Evolutionary conservation across 1,140 invertebrate species (phyloP).

Genomic region (Ceratoteleas bidentatus): DNA sequence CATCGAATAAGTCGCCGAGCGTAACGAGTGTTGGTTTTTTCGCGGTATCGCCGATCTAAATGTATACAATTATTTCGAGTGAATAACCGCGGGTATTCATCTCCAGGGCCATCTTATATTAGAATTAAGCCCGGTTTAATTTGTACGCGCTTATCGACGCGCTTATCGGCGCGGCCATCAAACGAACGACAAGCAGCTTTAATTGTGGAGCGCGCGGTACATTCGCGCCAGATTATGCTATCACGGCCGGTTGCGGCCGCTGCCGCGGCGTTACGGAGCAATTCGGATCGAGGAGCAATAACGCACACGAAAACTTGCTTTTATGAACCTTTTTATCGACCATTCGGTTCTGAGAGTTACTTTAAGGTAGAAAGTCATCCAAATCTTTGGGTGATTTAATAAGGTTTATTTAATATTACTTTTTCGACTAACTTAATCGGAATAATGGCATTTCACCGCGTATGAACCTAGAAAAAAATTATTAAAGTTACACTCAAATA

Average conservation of each 20-base stretch:
- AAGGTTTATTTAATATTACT: too few relatives aligned
- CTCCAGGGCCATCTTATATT: conserved; percentile 34
- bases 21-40: conserved; percentile 40
- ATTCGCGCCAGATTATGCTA: conserved; percentile 39
- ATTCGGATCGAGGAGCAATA: conserved; percentile 1
- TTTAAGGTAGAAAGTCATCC: too few relatives aligned
- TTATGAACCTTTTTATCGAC: too few relatives aligned
- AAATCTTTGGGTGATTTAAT: too few relatives aligned
- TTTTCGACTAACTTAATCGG: too few relatives aligned
- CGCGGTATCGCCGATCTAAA: conserved; percentile 37
- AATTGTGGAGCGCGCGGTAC: conserved; percentile 66
- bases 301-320: too few relatives aligned
- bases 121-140: conserved; percentile 63
- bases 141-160: conserved; percentile 66
- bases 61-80: conserved; percentile 41
- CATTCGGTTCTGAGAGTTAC: too few relatives aligned
- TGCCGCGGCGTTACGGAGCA: conserved; percentile 10
- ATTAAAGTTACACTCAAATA: too few relatives aligned
- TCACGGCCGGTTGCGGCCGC: conserved; percentile 22
- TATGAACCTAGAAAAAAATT: too few relatives aligned
- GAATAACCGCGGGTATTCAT: conserved; percentile 39
- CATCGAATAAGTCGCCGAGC: conserved; percentile 25
- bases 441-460: too few relatives aligned
- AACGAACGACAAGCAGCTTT: conserved; percentile 67
- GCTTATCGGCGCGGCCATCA: conserved; percentile 67